A percentile compares a stretch with the other conserved stretches of the same genome.
phyloP scores from a whole-genome alignment of 2,888 invertebrate genomes.

The Tillus elongatus region DNA sequence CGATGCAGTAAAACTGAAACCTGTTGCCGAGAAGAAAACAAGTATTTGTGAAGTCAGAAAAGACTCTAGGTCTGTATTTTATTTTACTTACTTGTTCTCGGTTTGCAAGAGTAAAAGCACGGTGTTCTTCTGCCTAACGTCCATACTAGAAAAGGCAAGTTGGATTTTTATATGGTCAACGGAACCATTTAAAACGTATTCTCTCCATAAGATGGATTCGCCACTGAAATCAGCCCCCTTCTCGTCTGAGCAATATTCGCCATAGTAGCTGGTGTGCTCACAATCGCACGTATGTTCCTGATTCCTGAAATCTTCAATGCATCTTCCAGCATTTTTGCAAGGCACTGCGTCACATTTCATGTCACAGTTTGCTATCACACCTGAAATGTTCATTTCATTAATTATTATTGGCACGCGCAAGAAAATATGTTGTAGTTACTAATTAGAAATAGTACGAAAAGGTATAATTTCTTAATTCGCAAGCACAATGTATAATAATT shows the following conservation, averaged over 20 bases:
- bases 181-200: conserved; percentile 61
- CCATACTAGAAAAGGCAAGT: conserved; percentile 77
- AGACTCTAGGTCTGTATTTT: too few relatives aligned
- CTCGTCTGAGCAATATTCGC: conserved; percentile 80
- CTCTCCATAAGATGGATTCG: conserved; percentile 71
- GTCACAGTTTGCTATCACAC: conserved; percentile 71
- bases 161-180: conserved; percentile 74
- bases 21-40: too few relatives aligned
- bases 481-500: too few relatives aligned
- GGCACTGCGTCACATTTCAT: conserved; percentile 85
- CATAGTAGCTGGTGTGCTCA: conserved; percentile 81
- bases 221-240: conserved; percentile 86
- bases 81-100: conserved; percentile 58
- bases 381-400: too few relatives aligned
- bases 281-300: conserved; percentile 83
- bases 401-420: too few relatives aligned
- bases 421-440: too few relatives aligned
- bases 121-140: conserved; percentile 67
- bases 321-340: conserved; percentile 79
- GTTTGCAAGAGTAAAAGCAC: conserved; percentile 73
- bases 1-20: conserved; percentile 11
- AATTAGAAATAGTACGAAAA: too few relatives aligned
- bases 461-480: too few relatives aligned
- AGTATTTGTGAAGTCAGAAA: too few relatives aligned
- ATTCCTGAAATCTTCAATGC: conserved; percentile 79